These are phyloP conservation scores for Meteorus sp. DNA, from an alignment of 1,140 invertebrate genomes.

Conservation along the genomic window DNA sequence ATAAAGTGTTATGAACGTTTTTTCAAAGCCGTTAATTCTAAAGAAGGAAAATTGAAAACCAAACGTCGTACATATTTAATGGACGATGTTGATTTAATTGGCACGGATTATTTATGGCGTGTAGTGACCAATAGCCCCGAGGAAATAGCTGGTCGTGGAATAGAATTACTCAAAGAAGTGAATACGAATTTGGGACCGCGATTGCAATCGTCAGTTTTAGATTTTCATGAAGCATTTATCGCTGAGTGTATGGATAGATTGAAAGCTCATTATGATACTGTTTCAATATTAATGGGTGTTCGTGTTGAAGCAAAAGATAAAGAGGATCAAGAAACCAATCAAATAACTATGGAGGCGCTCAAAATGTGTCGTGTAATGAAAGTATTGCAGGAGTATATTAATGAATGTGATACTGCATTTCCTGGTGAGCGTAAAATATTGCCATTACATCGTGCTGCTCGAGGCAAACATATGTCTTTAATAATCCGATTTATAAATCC, in stretches of 20 bases:
- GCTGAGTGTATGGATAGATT: slow-evolving; percentile 86
- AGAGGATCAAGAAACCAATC: slow-evolving; percentile 46
- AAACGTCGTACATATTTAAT: slow-evolving; percentile 82
- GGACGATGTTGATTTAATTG: slow-evolving; percentile 89
- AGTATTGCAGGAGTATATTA: slow-evolving; percentile 93
- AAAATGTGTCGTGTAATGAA: slow-evolving; percentile 93
- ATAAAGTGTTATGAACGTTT: slow-evolving; percentile 95
- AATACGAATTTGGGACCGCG: slow-evolving; percentile 90
- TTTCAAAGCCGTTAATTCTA: slow-evolving; percentile 95
- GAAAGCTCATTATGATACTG: slow-evolving; percentile 78
- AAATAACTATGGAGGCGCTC: slow-evolving; percentile 72
- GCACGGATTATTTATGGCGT: slow-evolving; percentile 95
- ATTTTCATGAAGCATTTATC: slow-evolving; percentile 89
- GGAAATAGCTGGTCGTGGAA: slow-evolving; percentile 89
- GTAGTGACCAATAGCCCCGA: slow-evolving; percentile 87
- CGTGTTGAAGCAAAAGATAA: slow-evolving; percentile 56
- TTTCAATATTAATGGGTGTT: slow-evolving; percentile 65
- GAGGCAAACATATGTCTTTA: slow-evolving; percentile 87
- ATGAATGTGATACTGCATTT: slow-evolving; percentile 93
- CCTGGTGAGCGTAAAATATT: slow-evolving; percentile 86
- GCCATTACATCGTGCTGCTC: slow-evolving; percentile 83
- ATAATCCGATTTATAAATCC: slow-evolving; percentile 89
- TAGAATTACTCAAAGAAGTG: slow-evolving; percentile 89
- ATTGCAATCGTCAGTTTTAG: slow-evolving; percentile 73
- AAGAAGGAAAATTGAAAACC: slow-evolving; percentile 88